Evolutionary conservation across 2,797 vertebrate species (phyloP), one percentile per base, ranked within the genome.

Genomic region (Crocodylus rhombifer): DNA sequence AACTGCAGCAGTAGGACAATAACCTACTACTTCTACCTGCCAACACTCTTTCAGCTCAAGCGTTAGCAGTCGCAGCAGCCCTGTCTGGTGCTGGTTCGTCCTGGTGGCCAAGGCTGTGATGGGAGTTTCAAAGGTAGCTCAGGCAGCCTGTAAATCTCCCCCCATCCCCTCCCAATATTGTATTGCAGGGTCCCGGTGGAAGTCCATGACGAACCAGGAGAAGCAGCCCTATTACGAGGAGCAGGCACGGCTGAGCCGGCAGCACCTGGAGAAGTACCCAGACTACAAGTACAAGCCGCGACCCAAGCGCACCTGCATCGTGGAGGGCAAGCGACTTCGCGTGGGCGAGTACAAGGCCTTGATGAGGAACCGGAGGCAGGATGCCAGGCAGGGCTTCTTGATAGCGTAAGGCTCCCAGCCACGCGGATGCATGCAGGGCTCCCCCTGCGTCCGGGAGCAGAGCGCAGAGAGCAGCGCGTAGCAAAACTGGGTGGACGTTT

Each of bases 161-260:
- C 0, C 0, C 4, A 9, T 62, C 79, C 73, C 51, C 26, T 82
- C 61, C 36, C 2, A 5, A 0, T 51, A 3, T 51, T 10, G 42
- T 51, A 51, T 51, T 4, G 0, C 89, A 99, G 99, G 99, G 12
- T 99, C 99, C 80, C 98, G 99, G 55, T 99, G 99, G 99, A 99
- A 99, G 94, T 98, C 98, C 92, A 99, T 99, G 99, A 99, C 98
- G 15, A 99, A 99, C 97, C 99, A 99, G 97, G 99, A 99, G 98
- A 99, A 99, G 97, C 99, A 99, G 97, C 99, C 99, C 0, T 99
- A 99, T 97, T 99, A 99, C 0, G 99, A 99, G 93, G 99, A 99
- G 94, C 99, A 99, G 98, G 99, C 99, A 0, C 95, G 99, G 91
- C 98, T 99, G 96, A 99, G 99, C 97, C 97, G 99, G 86, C 99